Evolutionary conservation across 2,888 invertebrate genomes (phyloP).

Genomic region (Ditula angustiorana): DNA sequence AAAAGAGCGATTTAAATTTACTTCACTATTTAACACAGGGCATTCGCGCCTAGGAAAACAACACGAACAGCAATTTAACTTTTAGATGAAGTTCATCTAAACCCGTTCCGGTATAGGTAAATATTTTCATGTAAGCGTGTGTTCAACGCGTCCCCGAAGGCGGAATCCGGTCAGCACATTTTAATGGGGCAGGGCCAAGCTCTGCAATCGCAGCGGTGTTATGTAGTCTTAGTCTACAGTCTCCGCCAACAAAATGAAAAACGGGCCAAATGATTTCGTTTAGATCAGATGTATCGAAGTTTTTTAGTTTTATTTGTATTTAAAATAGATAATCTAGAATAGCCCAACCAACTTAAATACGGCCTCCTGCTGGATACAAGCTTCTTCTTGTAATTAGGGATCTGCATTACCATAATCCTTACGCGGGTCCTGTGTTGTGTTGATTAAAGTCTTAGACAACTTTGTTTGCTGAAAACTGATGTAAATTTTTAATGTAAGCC

Average conservation of each 20-base stretch:
- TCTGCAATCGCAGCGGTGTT: not conserved
- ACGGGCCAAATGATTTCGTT: not conserved
- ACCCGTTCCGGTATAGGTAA: constrained; percentile 60
- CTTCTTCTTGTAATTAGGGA: no score
- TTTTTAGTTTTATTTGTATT: not conserved
- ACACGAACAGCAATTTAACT: constrained; percentile 15
- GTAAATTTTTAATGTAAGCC: no score
- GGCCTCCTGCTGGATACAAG: no score
- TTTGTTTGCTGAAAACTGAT: no score
- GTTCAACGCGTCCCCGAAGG: constrained; percentile 48
- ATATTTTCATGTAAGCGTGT: constrained; percentile 56
- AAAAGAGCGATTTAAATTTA: not conserved
- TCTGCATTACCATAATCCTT: no score
- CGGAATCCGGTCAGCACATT: constrained; percentile 57
- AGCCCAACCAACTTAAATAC: no score
- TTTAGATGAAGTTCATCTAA: constrained; percentile 45
- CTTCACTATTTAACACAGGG: not conserved
- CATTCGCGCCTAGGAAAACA: not conserved
- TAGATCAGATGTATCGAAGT: not conserved
- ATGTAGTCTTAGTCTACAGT: constrained; percentile 29
- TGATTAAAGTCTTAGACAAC: no score
- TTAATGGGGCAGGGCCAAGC: constrained; percentile 51
- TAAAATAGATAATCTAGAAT: no score
- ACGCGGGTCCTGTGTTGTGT: no score
- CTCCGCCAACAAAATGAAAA: constrained; percentile 23